Evolutionary conservation across 2,113 vertebrate species (phyloP).

Genomic region (Megaleporinus macrocephalus): DNA sequence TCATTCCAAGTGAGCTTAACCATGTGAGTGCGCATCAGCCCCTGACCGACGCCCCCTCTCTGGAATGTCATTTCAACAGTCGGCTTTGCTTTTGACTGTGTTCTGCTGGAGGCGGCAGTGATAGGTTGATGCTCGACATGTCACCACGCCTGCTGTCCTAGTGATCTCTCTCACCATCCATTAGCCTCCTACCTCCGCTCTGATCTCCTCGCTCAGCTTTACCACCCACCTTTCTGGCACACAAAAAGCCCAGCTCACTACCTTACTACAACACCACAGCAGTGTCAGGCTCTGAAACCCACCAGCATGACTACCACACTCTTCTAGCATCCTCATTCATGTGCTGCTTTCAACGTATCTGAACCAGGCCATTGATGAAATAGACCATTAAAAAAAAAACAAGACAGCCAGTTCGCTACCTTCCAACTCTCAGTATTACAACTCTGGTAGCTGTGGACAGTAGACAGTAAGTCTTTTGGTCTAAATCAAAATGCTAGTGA

Average conservation of each 20-base stretch:
- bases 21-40: conserved; percentile 13
- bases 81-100: conserved; percentile 23
- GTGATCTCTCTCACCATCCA: conserved; percentile 15
- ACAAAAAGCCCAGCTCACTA: not conserved
- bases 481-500: too few relatives aligned
- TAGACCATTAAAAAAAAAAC: not conserved
- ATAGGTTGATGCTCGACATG: conserved; percentile 32
- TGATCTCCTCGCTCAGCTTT: not conserved
- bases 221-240: conserved; percentile 16
- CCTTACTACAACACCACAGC: not conserved
- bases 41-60: conserved; percentile 19
- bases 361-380: conserved; percentile 2
- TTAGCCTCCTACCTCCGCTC: conserved; percentile 10
- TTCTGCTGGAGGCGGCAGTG: not conserved
- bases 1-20: conserved; percentile 43
- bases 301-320: not conserved
- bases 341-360: not conserved
- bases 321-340: not conserved
- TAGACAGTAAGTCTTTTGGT: too few relatives aligned
- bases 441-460: not conserved
- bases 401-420: not conserved
- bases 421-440: not conserved
- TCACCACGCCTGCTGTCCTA: conserved; percentile 11
- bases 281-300: conserved; percentile 5
- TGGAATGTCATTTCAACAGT: conserved; percentile 28